phyloP scores from a whole-genome alignment of 2,113 vertebrate species.

The Salvelinus fontinalis region DNA sequence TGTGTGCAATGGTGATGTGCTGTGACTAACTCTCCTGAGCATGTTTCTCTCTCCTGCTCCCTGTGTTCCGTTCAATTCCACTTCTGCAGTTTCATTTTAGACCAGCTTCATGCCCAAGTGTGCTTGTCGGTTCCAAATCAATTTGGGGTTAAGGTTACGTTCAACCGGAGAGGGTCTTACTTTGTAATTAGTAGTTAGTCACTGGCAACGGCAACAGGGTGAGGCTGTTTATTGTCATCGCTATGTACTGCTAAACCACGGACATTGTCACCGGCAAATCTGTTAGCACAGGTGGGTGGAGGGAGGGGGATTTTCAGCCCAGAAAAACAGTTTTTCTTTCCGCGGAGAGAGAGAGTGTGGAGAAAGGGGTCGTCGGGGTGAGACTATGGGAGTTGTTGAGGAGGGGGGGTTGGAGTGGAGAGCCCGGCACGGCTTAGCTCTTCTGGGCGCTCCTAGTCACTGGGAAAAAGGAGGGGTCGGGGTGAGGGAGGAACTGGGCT shows the following conservation, averaged over 20 bases:
- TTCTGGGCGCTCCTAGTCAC: background rate
- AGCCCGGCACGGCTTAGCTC: background rate
- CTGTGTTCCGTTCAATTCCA: conserved; percentile 47
- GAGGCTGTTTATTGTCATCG: background rate
- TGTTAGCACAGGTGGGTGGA: background rate
- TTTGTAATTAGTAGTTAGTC: background rate
- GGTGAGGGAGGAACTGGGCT: conserved; percentile 78
- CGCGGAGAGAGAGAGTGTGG: background rate
- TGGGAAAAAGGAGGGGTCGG: conserved; percentile 11
- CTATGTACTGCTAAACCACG: background rate
- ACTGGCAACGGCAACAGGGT: conserved; percentile 6
- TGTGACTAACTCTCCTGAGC: conserved; percentile 61
- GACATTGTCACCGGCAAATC: conserved; percentile 1
- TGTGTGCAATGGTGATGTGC: conserved; percentile 16
- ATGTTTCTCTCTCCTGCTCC: conserved; percentile 30
- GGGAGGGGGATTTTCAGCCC: background rate
- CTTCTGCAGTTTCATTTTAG: conserved; percentile 2
- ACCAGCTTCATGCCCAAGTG: conserved; percentile 13
- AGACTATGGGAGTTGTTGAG: background rate
- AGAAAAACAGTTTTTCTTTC: background rate
- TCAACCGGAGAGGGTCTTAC: too few species aligned
- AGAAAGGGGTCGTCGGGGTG: background rate
- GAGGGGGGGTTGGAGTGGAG: background rate
- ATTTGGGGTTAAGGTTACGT: too few species aligned
- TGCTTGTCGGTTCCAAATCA: background rate